Conservation (phyloP, 2,888 invertebrate genomes). For the Amiota minor region DNA sequence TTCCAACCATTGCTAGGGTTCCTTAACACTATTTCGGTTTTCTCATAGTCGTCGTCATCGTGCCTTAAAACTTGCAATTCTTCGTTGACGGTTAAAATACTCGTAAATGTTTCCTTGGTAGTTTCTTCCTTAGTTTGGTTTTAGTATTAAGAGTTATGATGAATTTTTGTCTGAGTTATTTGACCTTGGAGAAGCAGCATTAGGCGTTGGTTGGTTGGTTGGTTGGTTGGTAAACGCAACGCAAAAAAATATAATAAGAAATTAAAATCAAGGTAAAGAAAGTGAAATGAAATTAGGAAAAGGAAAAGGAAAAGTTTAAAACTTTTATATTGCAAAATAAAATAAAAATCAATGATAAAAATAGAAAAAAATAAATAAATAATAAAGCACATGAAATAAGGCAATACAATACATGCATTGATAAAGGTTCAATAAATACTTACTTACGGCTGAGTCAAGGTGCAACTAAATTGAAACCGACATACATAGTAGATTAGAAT, state of each 20-base stretch:
- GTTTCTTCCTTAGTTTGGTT: background rate
- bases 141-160: slow-evolving; percentile 5
- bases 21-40: background rate
- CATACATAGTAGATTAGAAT: too few relatives aligned
- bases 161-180: background rate
- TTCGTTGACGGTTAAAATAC: slow-evolving; percentile 20
- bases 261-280: background rate
- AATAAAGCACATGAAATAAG: background rate
- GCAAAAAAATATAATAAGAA: background rate
- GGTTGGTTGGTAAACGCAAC: background rate
- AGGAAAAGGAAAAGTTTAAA: background rate
- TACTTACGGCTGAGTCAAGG: too few relatives aligned
- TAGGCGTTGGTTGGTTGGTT: slow-evolving; percentile 16
- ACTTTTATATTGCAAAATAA: background rate
- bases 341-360: background rate
- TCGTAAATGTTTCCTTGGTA: slow-evolving; percentile 18
- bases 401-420: too few relatives aligned
- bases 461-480: too few relatives aligned
- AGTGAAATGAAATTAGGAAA: background rate
- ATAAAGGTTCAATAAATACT: too few relatives aligned
- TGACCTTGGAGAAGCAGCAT: background rate
- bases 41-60: background rate
- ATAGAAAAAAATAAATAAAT: background rate
- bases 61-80: too few relatives aligned
- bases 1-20: background rate